phyloP scores from a whole-genome alignment of 2,113 vertebrate genomes.

The Rhegmatorhina hoffmannsi region DNA sequence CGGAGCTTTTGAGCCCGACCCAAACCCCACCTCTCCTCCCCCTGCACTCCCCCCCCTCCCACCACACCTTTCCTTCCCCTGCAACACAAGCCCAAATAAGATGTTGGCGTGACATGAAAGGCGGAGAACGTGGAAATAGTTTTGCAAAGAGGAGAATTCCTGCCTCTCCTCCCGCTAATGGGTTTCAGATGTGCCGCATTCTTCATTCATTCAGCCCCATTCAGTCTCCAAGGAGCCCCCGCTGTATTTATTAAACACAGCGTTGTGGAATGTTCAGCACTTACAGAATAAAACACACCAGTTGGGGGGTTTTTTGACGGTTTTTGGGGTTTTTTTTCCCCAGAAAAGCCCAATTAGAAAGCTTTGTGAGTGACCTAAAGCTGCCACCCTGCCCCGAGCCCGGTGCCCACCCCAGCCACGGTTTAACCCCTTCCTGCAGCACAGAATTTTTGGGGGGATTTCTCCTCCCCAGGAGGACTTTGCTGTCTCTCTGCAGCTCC shows the following conservation, averaged over 20 bases:
- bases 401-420: not conserved
- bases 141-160: constrained; percentile 69
- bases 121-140: constrained; percentile 68
- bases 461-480: not conserved
- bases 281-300: constrained; percentile 57
- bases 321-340: too few species aligned
- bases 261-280: constrained; percentile 67
- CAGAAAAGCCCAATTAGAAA: not conserved
- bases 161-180: constrained; percentile 79
- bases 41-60: constrained; percentile 44
- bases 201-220: constrained; percentile 83
- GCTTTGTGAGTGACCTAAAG: constrained; percentile 33
- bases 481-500: not conserved
- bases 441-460: not conserved
- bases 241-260: constrained; percentile 78
- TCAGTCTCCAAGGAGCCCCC: constrained; percentile 83
- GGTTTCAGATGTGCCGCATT: constrained; percentile 85
- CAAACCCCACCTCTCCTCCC: constrained; percentile 40
- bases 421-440: not conserved
- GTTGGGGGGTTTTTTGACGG: too few species aligned
- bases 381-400: not conserved
- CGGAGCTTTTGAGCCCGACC: constrained; percentile 6
- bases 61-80: constrained; percentile 68
- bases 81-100: constrained; percentile 66
- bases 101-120: constrained; percentile 66